A percentile compares a stretch with the other conserved stretches of the same genome.
phyloP scores from a whole-genome alignment of 2,113 vertebrate species.

The Pampusana beccarii region DNA sequence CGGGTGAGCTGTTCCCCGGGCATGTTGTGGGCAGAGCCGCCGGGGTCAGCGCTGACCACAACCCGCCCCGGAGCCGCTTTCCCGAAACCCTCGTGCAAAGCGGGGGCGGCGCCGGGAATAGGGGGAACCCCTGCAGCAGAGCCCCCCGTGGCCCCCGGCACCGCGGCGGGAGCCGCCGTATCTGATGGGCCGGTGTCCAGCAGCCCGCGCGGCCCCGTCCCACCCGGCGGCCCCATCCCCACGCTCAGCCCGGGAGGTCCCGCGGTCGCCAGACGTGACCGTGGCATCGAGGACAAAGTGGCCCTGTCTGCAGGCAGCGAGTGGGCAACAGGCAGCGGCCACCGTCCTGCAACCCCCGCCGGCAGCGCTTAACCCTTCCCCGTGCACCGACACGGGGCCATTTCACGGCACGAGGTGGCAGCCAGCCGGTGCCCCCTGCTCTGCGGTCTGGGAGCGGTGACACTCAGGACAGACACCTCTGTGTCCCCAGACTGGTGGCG shows the following conservation, averaged over 20 bases:
- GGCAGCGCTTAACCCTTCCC: neutral
- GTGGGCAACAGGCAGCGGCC: neutral
- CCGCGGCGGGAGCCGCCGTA: neutral
- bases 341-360: neutral
- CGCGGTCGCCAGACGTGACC: neutral
- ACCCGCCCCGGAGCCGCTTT: neutral
- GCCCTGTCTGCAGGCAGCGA: neutral
- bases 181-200: slow-evolving; percentile 40
- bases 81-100: neutral
- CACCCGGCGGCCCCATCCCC: neutral
- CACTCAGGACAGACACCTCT: neutral
- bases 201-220: neutral
- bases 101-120: neutral
- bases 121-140: neutral
- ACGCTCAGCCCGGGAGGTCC: neutral
- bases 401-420: fast-evolving
- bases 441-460: neutral
- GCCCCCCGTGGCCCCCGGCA: neutral
- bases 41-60: neutral
- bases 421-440: neutral
- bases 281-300: neutral
- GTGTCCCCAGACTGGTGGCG: neutral
- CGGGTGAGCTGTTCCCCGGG: slow-evolving; percentile 53
- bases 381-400: fast-evolving
- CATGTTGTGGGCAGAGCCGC: slow-evolving; percentile 32